phyloP scores from a whole-genome alignment of 2,113 vertebrate species.

The Brachyhypopomus gauderio region DNA sequence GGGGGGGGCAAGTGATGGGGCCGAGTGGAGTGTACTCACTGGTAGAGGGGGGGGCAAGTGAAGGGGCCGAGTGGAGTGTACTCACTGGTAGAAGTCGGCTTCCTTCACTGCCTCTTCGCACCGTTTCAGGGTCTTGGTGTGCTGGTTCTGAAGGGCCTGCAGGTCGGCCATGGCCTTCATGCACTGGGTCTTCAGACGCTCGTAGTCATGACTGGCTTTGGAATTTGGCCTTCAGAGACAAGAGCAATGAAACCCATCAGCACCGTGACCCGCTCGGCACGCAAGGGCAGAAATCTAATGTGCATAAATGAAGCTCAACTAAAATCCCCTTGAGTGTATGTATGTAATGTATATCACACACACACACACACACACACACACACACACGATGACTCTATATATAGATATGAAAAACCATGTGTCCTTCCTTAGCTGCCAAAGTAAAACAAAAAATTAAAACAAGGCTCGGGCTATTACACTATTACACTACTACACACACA shows the following conservation, averaged over 20 bases:
- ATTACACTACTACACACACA: too few species aligned
- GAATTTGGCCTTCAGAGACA: conserved; percentile 83
- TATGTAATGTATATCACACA: too few species aligned
- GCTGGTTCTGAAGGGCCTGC: conserved; percentile 94
- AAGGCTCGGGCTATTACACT: too few species aligned
- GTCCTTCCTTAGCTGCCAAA: too few species aligned
- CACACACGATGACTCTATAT: too few species aligned
- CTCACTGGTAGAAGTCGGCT: conserved; percentile 98
- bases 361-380: too few species aligned
- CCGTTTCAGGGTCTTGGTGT: conserved; percentile 93
- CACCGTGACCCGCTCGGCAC: conserved; percentile 24
- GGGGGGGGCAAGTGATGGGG: conserved; percentile 57
- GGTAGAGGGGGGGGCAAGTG: too few species aligned
- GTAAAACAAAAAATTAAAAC: too few species aligned
- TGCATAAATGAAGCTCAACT: too few species aligned
- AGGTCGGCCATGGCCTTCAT: conserved; percentile 95
- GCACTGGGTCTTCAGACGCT: conserved; percentile 93
- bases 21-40: too few species aligned
- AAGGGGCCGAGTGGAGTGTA: conserved; percentile 43
- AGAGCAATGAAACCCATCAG: conserved; percentile 49
- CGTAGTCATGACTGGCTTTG: conserved; percentile 92
- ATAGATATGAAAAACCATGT: too few species aligned
- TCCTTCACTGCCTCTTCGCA: conserved; percentile 97
- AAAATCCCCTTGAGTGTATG: too few species aligned
- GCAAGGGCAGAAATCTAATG: background rate